Percentiles rank a stretch among this genome's conserved stretches.
Evolutionary conservation across 64 coral and sea anemone genomes (phyloP).

Genomic region (Porites lutea): DNA sequence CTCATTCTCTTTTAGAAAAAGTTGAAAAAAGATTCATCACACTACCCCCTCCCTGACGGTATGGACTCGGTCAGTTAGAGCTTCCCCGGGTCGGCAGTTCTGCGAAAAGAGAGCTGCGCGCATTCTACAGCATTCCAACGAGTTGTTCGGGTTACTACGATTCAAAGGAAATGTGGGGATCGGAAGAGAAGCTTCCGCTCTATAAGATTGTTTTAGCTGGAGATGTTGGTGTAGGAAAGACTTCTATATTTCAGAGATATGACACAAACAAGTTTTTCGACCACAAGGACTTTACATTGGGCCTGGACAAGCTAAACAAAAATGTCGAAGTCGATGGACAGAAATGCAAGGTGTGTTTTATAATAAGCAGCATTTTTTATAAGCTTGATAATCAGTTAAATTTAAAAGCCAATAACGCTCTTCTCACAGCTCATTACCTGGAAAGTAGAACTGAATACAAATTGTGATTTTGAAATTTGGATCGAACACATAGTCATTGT

Average conservation of each 20-base stretch:
- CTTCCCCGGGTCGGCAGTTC: too few species aligned
- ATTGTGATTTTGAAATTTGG: too few species aligned
- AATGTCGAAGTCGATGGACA: conserved; percentile 39
- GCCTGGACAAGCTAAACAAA: conserved; percentile 76
- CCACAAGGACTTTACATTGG: conserved; percentile 51
- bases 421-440: not conserved
- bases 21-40: too few species aligned
- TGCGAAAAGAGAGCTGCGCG: too few species aligned
- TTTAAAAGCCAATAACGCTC: not conserved
- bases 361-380: not conserved
- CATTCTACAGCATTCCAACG: too few species aligned
- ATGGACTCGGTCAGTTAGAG: too few species aligned
- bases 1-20: too few species aligned
- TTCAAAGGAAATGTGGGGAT: too few species aligned
- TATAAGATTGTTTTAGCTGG: conserved; percentile 92
- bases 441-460: too few species aligned
- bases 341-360: conserved; percentile 68
- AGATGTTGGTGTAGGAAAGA: conserved; percentile 87
- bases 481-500: too few species aligned
- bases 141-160: too few species aligned
- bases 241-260: conserved; percentile 80
- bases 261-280: conserved; percentile 75
- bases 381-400: not conserved
- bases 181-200: conserved; percentile 4
- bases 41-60: too few species aligned